A percentile compares a stretch with the other conserved stretches of the same genome.
These are phyloP conservation scores for Lepidurus packardi DNA, from an alignment of 1,140 invertebrate genomes.

Conservation along the genomic window DNA sequence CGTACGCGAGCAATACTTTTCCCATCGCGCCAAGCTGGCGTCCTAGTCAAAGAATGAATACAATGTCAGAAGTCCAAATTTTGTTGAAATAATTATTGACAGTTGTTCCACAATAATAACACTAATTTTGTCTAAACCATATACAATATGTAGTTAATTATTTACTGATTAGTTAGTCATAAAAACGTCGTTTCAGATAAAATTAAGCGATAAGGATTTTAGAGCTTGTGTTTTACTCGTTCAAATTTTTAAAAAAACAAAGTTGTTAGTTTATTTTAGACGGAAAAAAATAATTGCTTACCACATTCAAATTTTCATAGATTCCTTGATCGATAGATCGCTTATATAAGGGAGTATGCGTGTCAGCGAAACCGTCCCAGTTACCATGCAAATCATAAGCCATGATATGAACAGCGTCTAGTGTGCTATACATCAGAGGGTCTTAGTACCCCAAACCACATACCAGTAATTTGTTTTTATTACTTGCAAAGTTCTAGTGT, in stretches of 20 bases:
- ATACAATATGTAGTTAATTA: too few species aligned
- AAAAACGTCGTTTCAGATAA: too few species aligned
- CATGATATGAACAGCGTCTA: slow-evolving; percentile 83
- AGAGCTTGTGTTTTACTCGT: too few species aligned
- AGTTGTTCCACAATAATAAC: not conserved
- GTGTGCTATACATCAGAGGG: slow-evolving; percentile 34
- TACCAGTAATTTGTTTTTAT: slow-evolving; percentile 38
- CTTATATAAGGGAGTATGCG: slow-evolving; percentile 75
- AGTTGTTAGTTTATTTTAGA: too few species aligned
- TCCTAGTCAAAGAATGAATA: slow-evolving; percentile 53
- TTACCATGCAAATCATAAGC: slow-evolving; percentile 87
- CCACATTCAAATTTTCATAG: slow-evolving; percentile 80
- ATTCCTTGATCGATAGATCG: slow-evolving; percentile 73
- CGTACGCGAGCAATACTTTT: slow-evolving; percentile 72
- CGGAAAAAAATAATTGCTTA: slow-evolving; percentile 48
- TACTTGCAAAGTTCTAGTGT: slow-evolving; percentile 81
- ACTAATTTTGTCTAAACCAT: too few species aligned
- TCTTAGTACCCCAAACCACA: not conserved
- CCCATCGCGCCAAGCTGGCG: slow-evolving; percentile 76
- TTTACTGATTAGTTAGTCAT: too few species aligned
- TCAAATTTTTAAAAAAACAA: too few species aligned
- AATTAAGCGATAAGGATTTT: too few species aligned
- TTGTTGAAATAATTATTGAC: not conserved
- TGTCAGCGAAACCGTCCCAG: slow-evolving; percentile 83
- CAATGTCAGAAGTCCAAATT: not conserved